Base-by-base conservation (phyloP, 1,140 invertebrate genomes). In the Armadillidium nasatum region DNA sequence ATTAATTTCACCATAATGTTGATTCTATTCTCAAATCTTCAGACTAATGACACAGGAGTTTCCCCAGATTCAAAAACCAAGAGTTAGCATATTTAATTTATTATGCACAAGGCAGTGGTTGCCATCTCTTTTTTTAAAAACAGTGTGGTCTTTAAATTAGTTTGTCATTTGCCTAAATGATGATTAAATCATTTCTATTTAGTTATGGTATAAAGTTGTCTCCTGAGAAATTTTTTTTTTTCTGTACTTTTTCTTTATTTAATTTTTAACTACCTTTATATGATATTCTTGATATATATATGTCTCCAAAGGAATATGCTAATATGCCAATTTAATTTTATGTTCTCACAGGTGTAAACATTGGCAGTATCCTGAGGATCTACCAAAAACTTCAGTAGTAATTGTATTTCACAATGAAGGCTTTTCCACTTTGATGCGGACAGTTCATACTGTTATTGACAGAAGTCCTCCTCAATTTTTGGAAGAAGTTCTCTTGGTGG, bases 371-470 rank as follows among this genome's bases (percentile, higher is more conserved):
- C 82, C 87, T 7, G 88, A 89, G 81, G 87, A 92, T 77, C 87
- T 99, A 80, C 96, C 97, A 0, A 90, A 88, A 72, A 94, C 96
- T 4, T 95, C 93, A 84, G 95, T 99, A 0, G 96, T 99, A 79
- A 91, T 99, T 77, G 97, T 99, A 11, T 99, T 99, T 84, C 97
- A 99, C 84, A 99, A 99, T 85, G 96, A 99, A 86, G 97, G 82
- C 6, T 82, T 80, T 75, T 82, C 82, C 13, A 82, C 81, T 23
- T 74, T 82, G 15, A 79, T 82, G 78, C 76, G 82, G 22, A 82
- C 82, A 10, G 81, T 82, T 7, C 96, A 99, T 84, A 94, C 93
- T 79, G 94, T 99, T 7, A 90, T 99, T 23, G 93, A 98, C 82
- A 89, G 95, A 75, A 93, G 94, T 0, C 97, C 97, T 0, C 89